A percentile compares a stretch with the other conserved stretches of the same genome.
phyloP scores from a whole-genome alignment of 2,797 vertebrate genomes.

The Coccyzus lansbergi region DNA sequence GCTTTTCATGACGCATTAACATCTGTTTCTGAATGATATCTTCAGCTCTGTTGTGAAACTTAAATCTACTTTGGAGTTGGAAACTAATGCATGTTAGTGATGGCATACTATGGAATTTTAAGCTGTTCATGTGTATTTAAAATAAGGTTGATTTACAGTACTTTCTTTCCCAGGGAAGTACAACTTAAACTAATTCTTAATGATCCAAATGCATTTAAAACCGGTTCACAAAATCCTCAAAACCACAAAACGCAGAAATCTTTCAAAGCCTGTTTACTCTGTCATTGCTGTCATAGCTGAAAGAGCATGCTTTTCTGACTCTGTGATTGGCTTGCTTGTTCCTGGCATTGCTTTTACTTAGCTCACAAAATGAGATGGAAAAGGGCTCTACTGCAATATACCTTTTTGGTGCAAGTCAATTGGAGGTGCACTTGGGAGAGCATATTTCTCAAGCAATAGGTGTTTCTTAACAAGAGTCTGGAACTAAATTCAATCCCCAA shows the following conservation, averaged over 20 bases:
- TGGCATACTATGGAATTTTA: conserved; percentile 49
- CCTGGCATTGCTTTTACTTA: not conserved
- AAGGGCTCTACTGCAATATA: not conserved
- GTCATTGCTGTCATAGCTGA: not conserved
- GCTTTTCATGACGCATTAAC: conserved; percentile 63
- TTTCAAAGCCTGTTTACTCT: conserved; percentile 24
- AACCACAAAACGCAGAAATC: not conserved
- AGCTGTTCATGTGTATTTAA: conserved; percentile 56
- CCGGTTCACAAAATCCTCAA: conserved; percentile 52
- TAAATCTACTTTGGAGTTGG: conserved; percentile 63
- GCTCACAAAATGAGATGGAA: not conserved
- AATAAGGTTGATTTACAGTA: conserved; percentile 64
- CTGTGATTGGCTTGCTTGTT: not conserved
- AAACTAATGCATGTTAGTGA: conserved; percentile 40
- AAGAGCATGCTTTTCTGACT: not conserved
- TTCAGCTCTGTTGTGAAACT: conserved; percentile 57
- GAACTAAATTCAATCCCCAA: not conserved
- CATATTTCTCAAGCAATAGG: not conserved
- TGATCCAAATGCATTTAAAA: conserved; percentile 63
- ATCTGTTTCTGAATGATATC: conserved; percentile 60
- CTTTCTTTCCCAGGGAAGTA: conserved; percentile 44
- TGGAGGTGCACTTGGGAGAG: not conserved
- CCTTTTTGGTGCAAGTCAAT: not conserved
- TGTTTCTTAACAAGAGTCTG: not conserved
- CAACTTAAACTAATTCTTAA: conserved; percentile 68